These are phyloP conservation scores for Eristalis intricaria DNA, from an alignment of 2,888 invertebrate species.

Conservation along the genomic window DNA sequence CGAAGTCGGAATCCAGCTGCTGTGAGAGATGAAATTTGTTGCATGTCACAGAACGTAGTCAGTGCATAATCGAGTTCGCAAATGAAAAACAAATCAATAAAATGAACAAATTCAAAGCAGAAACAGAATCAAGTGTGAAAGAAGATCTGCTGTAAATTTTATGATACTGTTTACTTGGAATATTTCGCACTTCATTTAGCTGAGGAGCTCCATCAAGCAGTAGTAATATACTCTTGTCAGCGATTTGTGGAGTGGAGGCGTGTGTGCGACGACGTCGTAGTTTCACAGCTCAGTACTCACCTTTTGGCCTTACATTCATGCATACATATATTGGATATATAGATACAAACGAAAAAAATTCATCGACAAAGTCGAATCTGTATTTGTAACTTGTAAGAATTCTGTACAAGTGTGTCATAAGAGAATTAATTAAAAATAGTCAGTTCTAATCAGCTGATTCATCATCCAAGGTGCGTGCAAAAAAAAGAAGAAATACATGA, in stretches of 20 bases:
- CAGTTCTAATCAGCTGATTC: constrained; percentile 28
- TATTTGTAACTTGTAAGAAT: constrained; percentile 26
- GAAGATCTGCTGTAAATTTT: constrained; percentile 5
- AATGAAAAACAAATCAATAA: constrained; percentile 21
- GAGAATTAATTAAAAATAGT: constrained; percentile 13
- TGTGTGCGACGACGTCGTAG: constrained; percentile 49
- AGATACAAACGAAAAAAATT: neutral
- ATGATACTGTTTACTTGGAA: constrained; percentile 22
- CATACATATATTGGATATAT: neutral
- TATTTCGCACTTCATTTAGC: neutral
- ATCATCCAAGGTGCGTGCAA: neutral
- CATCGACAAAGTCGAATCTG: neutral
- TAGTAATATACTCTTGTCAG: neutral
- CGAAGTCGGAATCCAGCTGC: neutral
- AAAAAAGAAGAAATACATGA: neutral
- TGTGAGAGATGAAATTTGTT: constrained; percentile 46
- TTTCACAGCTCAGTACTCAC: neutral
- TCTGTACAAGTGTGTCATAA: constrained; percentile 43
- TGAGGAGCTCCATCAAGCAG: neutral
- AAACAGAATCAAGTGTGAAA: neutral
- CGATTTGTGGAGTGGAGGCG: constrained; percentile 54
- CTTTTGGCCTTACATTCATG: neutral
- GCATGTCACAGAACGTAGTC: neutral
- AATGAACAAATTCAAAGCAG: constrained; percentile 7
- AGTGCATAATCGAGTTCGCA: neutral